These are phyloP conservation scores for Enteromius argenteus DNA, from an alignment of 2,797 vertebrate species.

Conservation along the genomic window DNA sequence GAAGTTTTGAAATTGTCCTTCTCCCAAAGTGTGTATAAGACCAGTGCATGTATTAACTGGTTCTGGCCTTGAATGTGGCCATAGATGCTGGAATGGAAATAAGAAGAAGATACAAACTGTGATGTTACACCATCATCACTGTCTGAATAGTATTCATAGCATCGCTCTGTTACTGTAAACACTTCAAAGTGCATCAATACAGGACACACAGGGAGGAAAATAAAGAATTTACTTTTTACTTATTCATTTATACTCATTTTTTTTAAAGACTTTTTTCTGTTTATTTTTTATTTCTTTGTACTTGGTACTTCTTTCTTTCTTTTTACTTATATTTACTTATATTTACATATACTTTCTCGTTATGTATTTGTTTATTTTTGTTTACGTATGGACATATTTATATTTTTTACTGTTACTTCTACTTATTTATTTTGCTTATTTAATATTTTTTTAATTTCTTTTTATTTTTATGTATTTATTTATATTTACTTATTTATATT, in stretches of 20 bases:
- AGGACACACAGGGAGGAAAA: neutral
- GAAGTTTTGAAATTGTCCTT: no score
- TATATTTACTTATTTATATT: neutral
- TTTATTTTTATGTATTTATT: neutral
- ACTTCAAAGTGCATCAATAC: constrained; percentile 46
- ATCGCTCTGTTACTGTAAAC: constrained; percentile 64
- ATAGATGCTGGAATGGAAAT: no score
- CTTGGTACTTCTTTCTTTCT: no score
- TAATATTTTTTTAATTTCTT: neutral
- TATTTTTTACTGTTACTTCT: no score
- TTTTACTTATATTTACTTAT: neutral
- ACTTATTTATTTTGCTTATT: no score
- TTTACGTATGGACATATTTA: neutral
- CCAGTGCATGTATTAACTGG: no score
- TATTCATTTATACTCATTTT: neutral
- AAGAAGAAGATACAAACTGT: neutral
- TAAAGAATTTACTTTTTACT: no score
- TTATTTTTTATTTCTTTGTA: no score
- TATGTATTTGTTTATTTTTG: neutral
- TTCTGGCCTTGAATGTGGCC: no score
- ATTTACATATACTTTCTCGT: no score
- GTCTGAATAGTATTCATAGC: neutral
- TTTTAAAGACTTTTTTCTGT: neutral
- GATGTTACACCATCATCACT: neutral
- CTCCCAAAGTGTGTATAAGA: no score